Conservation (phyloP, 2,113 vertebrate genomes). For the Murina feae region DNA sequence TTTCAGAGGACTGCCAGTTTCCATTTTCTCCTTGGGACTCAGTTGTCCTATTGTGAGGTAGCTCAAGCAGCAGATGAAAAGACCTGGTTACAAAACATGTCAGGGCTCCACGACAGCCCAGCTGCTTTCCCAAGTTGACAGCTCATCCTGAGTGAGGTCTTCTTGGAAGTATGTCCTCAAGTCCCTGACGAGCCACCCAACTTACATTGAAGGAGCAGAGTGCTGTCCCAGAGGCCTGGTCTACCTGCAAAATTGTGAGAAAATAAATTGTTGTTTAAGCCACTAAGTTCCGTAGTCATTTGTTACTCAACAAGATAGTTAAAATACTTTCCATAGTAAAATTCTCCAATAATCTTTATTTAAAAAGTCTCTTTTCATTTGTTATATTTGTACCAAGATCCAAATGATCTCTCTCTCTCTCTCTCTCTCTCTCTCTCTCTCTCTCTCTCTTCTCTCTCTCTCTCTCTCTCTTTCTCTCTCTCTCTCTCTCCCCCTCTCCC, state of each 20-base stretch:
- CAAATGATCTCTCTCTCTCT: background rate
- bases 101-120: background rate
- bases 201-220: background rate
- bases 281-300: background rate
- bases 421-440: background rate
- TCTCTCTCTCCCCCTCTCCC: background rate
- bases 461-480: background rate
- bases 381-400: background rate
- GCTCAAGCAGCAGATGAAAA: background rate
- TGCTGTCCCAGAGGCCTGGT: background rate
- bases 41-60: background rate
- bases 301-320: background rate
- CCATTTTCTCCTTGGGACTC: background rate
- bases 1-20: background rate
- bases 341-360: background rate
- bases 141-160: background rate
- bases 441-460: background rate
- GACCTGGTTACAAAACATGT: background rate
- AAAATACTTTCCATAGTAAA: background rate
- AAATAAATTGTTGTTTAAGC: background rate
- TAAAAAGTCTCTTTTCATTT: background rate
- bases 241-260: background rate
- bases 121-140: background rate
- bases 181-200: accelerated
- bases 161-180: background rate